Conservation (phyloP, 2,113 vertebrate genomes). For the Pachypanchax playfairii region DNA sequence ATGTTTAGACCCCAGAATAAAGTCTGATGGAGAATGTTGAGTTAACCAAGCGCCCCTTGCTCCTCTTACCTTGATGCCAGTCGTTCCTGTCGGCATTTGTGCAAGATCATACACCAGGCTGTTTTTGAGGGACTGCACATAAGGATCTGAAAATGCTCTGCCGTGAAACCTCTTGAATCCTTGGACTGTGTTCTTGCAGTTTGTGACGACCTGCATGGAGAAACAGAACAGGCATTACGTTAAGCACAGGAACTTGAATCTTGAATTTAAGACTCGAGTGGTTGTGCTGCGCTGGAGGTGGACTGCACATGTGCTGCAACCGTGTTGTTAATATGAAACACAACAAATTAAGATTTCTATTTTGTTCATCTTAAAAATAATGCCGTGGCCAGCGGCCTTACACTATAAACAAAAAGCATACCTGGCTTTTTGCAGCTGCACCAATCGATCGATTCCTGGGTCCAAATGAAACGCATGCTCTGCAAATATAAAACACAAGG, state of each 20-base stretch:
- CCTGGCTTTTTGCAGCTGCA: constrained; percentile 97
- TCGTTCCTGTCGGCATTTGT: constrained; percentile 89
- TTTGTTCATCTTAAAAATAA: no score
- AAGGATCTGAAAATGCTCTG: constrained; percentile 92
- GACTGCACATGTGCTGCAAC: neutral
- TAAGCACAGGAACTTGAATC: neutral
- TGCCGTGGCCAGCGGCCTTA: neutral
- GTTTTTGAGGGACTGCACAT: constrained; percentile 88
- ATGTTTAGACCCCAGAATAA: no score
- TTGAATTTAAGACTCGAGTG: neutral
- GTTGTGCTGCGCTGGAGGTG: neutral
- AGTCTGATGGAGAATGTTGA: neutral
- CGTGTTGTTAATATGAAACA: no score
- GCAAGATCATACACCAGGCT: constrained; percentile 91
- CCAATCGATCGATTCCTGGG: constrained; percentile 94
- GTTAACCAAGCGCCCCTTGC: neutral
- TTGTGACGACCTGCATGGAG: constrained; percentile 87
- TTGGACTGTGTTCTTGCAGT: constrained; percentile 97
- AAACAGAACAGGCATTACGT: neutral
- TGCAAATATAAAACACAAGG: constrained; percentile 58
- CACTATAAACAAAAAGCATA: constrained; percentile 60
- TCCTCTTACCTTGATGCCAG: constrained; percentile 90
- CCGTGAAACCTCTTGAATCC: constrained; percentile 98
- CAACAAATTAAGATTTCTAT: no score
- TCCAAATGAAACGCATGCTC: constrained; percentile 94